Percentiles rank a stretch among this genome's conserved stretches.
Evolutionary conservation across 2,888 invertebrate genomes (phyloP).

Genomic region (Prosapia bicincta): DNA sequence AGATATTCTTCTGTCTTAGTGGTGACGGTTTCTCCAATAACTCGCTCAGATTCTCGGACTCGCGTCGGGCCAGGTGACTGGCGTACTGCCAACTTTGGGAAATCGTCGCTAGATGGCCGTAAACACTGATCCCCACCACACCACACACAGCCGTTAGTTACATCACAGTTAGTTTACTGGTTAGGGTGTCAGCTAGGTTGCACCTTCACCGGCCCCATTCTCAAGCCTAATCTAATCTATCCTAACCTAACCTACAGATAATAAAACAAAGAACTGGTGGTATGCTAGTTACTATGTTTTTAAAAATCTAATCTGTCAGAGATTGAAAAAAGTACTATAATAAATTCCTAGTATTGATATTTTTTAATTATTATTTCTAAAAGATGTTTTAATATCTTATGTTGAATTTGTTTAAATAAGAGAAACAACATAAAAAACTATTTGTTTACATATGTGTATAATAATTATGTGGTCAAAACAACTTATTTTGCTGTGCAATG

Average conservation of each 20-base stretch:
- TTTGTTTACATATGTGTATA: too few relatives aligned
- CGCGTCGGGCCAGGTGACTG: constrained; percentile 80
- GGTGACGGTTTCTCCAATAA: constrained; percentile 84
- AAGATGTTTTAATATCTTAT: too few relatives aligned
- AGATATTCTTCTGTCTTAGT: constrained; percentile 83
- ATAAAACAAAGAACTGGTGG: too few relatives aligned
- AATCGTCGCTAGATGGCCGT: constrained; percentile 62
- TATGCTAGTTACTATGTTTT: too few relatives aligned
- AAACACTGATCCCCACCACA: constrained; percentile 42
- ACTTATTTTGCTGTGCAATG: too few relatives aligned
- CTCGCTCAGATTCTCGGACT: constrained; percentile 85
- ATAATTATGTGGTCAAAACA: too few relatives aligned
- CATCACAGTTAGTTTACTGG: background rate
- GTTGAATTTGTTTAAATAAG: too few relatives aligned
- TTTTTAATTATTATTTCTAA: too few relatives aligned
- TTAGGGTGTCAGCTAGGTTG: background rate
- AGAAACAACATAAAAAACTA: too few relatives aligned
- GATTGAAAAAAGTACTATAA: too few relatives aligned
- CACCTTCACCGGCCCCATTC: background rate
- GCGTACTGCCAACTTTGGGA: constrained; percentile 84
- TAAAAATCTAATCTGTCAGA: too few relatives aligned
- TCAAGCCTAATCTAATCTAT: background rate
- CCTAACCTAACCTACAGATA: background rate
- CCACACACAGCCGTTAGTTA: constrained; percentile 20
- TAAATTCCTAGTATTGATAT: too few relatives aligned